These are phyloP conservation scores for Theodoxus fluviatilis DNA, from an alignment of 2,888 invertebrate genomes.

Conservation along the genomic window DNA sequence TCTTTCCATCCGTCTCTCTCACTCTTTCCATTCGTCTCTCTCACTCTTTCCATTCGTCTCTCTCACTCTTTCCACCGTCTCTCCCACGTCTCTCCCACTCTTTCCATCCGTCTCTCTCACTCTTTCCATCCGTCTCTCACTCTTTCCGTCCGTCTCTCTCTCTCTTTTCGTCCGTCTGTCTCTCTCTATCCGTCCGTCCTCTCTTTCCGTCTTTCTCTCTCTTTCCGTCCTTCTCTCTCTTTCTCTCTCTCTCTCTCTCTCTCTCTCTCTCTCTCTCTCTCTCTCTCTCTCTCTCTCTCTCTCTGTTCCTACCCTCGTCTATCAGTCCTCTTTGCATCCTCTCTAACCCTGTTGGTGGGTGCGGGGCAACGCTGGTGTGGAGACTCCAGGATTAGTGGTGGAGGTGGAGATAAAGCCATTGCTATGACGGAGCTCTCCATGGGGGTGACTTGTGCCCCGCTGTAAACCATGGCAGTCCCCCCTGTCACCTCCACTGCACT, in stretches of 20 bases:
- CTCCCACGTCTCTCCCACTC: neutral
- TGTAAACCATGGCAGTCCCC: no score
- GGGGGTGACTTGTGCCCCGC: no score
- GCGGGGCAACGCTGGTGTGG: no score
- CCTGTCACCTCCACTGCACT: no score
- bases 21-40: no score
- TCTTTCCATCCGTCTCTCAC: neutral
- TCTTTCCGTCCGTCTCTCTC: neutral
- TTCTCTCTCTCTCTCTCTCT: conserved; percentile 22
- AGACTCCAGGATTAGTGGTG: no score
- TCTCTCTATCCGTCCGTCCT: conserved; percentile 9
- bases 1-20: no score
- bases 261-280: neutral
- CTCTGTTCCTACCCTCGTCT: no score
- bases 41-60: neutral
- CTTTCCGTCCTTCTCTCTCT: neutral
- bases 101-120: neutral
- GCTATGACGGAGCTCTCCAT: no score
- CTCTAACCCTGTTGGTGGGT: no score
- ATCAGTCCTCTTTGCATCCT: no score
- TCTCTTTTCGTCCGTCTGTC: neutral
- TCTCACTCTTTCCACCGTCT: neutral
- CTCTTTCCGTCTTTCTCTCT: conserved; percentile 18
- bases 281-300: neutral
- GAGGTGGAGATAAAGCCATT: no score